A percentile compares a stretch with the other conserved stretches of the same genome.
Conservation (phyloP, 2,888 invertebrate species). For the Physocephala rufipes region DNA sequence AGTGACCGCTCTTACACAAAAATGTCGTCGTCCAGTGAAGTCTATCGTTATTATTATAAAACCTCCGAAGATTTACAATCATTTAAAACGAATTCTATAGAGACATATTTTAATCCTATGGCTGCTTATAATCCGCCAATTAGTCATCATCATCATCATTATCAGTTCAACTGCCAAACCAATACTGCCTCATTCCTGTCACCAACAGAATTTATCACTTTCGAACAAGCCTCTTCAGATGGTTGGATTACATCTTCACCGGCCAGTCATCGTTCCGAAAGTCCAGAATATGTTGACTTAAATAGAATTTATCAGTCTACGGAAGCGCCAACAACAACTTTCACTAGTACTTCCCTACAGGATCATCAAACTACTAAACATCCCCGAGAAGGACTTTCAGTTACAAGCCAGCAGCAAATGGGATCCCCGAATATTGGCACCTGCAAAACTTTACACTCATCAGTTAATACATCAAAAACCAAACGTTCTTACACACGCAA, state of each 20-base stretch:
- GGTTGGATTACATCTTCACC: conserved; percentile 66
- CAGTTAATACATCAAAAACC: conserved; percentile 46
- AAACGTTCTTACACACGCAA: conserved; percentile 60
- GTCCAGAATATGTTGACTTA: conserved; percentile 65
- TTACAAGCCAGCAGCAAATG: conserved; percentile 40
- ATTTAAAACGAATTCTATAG: conserved; percentile 54
- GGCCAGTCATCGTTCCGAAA: conserved; percentile 64
- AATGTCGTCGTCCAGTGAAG: conserved; percentile 63
- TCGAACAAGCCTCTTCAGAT: conserved; percentile 64
- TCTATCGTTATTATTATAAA: conserved; percentile 65
- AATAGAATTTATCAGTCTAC: conserved; percentile 57
- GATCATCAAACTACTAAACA: not conserved
- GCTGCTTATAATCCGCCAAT: conserved; percentile 59
- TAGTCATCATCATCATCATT: conserved; percentile 45
- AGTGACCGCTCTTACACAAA: no score
- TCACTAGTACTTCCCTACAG: conserved; percentile 29
- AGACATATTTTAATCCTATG: conserved; percentile 63
- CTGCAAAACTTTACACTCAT: conserved; percentile 51
- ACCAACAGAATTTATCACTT: conserved; percentile 60
- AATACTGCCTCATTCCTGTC: conserved; percentile 49
- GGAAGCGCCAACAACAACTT: conserved; percentile 9
- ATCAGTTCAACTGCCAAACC: conserved; percentile 50
- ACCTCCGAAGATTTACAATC: conserved; percentile 63
- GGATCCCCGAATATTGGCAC: conserved; percentile 63
- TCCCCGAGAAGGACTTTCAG: not conserved